Conservation (phyloP, 2,113 vertebrate species). For the Cnemophilus loriae region DNA sequence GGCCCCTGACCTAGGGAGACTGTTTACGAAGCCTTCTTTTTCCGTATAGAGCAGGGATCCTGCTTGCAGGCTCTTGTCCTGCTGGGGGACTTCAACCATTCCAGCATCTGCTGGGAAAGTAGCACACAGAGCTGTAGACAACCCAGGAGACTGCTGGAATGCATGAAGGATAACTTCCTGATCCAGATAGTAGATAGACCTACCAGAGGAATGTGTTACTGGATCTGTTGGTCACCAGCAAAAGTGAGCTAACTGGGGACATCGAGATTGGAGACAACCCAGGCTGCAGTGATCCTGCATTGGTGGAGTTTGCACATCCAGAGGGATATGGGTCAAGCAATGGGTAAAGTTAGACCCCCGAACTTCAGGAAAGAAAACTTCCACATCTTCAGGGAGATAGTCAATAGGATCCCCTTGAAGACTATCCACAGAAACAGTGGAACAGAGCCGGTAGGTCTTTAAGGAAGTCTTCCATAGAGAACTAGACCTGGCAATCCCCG, state of each 20-base stretch:
- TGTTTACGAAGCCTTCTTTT: background rate
- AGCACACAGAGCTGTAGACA: background rate
- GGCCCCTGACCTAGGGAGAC: background rate
- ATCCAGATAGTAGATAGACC: too few species aligned
- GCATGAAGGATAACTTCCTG: background rate
- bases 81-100: background rate
- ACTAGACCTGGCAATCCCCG: background rate
- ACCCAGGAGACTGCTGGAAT: background rate
- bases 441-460: background rate
- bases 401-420: background rate
- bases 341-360: background rate
- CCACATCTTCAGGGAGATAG: background rate
- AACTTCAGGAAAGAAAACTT: background rate
- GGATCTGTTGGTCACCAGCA: background rate
- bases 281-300: too few species aligned
- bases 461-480: background rate
- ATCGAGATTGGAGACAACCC: too few species aligned
- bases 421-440: background rate
- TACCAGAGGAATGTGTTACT: background rate
- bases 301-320: background rate
- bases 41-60: background rate
- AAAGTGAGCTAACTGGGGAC: background rate
- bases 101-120: background rate
- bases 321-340: background rate
- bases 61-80: rapidly evolving